Conservation (phyloP, 2,113 vertebrate genomes). For the Aspidoscelis tigris region DNA sequence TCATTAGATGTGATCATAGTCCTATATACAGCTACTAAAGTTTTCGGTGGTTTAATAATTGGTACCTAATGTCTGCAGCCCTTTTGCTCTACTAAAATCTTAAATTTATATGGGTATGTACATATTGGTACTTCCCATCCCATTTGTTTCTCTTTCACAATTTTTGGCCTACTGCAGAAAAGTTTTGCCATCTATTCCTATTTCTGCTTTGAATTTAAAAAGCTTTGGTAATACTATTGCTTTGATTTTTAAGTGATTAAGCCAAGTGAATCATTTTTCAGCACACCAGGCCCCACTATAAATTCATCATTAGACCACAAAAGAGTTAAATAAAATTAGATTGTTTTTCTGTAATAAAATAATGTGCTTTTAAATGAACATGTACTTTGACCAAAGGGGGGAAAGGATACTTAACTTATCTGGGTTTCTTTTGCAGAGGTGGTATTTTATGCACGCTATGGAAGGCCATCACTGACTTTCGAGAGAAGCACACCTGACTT, state of each 20-base stretch:
- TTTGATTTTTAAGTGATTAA: neutral
- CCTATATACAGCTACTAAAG: too few relatives aligned
- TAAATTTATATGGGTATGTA: neutral
- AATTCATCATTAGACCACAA: neutral
- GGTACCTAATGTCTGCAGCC: neutral
- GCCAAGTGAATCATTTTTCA: neutral
- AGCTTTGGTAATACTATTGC: neutral
- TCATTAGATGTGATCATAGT: too few relatives aligned
- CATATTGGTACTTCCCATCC: neutral
- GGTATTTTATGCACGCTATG: conserved; percentile 94
- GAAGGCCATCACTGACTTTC: conserved; percentile 91
- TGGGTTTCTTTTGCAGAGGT: conserved; percentile 79
- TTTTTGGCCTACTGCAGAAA: neutral
- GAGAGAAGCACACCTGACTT: conserved; percentile 81
- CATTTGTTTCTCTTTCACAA: neutral
- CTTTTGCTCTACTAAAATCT: neutral
- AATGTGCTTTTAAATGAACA: neutral
- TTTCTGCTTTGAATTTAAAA: neutral
- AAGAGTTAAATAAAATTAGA: neutral
- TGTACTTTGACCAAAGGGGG: conserved; percentile 11
- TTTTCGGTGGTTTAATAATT: neutral
- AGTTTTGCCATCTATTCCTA: too few relatives aligned
- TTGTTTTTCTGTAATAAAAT: too few relatives aligned
- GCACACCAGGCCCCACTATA: neutral
- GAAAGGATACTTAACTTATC: conserved; percentile 18